Evolutionary conservation across 2,113 vertebrate genomes (phyloP), one percentile per base, ranked within the genome.

Genomic region (Cyanocitta stelleri): DNA sequence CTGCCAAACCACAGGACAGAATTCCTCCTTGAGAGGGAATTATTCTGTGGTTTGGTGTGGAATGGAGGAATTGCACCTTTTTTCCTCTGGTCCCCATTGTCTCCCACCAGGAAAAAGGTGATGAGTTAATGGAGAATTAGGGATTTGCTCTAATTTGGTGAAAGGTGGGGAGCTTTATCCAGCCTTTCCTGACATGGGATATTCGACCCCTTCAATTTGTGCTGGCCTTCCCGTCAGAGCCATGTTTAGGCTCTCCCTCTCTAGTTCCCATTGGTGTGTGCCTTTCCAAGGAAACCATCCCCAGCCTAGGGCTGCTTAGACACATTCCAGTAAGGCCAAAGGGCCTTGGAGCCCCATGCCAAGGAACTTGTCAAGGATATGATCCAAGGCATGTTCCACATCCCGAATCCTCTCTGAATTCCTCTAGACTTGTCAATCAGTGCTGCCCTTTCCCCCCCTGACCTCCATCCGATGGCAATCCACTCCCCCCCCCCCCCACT

Each of bases 361-460:
- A 15, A n/a, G 75, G 55, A 10, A 4, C 6, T 27, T 4, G 76
- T 33, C 91, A 17, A 20, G 18, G 41, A 16, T 16, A 2, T 0
- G 6, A 29, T 78, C 89, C 52, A 7, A 68, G 82, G 68, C 89
- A 55, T 29, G 68, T 91, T 96, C 44, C 59, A 3, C 20, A 3
- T 16, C 59, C 63, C 16, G 0, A 30, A 32, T 49, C 48, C 67
- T 46, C 41, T 66, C 86, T 35, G 23, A 10, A 30, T 49, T 35
- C 46, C 33, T 46, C 19, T 30, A 13, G 32, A 5, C 12, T n/a
- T 30, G 77, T 22, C 90, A 8, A 0, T 16, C 76, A 32, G 49
- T 4, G 39, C 24, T 86, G 78, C 87, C 89, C 95, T 96, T 93
- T 96, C 85, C 41, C 92, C 93, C 15, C 30, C 72, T 96, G 59